Evolutionary conservation across 2,113 vertebrate genomes (phyloP).

Genomic region (Gymnocephalus cernua): DNA sequence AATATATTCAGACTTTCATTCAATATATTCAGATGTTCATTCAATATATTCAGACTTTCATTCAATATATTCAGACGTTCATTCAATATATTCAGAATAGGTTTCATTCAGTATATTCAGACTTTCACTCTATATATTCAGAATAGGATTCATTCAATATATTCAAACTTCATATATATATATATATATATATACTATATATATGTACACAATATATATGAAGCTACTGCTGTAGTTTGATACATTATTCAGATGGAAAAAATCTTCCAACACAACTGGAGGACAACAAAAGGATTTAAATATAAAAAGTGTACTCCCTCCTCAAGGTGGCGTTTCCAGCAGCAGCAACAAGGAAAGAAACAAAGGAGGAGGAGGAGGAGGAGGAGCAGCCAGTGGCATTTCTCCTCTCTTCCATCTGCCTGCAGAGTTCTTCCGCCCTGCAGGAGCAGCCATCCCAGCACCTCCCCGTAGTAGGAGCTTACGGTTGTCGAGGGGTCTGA

Average conservation of each 20-base stretch:
- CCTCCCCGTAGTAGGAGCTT: conserved; percentile 84
- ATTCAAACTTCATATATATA: no score
- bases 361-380: conserved; percentile 38
- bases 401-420: conserved; percentile 85
- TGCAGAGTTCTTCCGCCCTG: conserved; percentile 92
- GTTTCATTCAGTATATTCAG: no score
- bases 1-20: no score
- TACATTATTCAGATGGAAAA: not conserved
- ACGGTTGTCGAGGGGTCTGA: conserved; percentile 81
- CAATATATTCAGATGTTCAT: no score
- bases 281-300: not conserved
- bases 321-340: conserved; percentile 64
- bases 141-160: no score
- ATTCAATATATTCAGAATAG: no score
- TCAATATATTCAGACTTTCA: no score
- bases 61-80: no score
- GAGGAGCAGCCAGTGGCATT: conserved; percentile 60
- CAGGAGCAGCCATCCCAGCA: conserved; percentile 80
- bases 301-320: conserved; percentile 20
- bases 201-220: no score
- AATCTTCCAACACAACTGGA: not conserved
- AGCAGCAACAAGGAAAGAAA: conserved; percentile 61
- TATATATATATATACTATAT: not conserved
- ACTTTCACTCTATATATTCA: no score
- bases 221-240: not conserved